A percentile compares a stretch with the other conserved stretches of the same genome.
Conservation (phyloP, 2,113 vertebrate genomes). For the Eudyptes chrysolophus region DNA sequence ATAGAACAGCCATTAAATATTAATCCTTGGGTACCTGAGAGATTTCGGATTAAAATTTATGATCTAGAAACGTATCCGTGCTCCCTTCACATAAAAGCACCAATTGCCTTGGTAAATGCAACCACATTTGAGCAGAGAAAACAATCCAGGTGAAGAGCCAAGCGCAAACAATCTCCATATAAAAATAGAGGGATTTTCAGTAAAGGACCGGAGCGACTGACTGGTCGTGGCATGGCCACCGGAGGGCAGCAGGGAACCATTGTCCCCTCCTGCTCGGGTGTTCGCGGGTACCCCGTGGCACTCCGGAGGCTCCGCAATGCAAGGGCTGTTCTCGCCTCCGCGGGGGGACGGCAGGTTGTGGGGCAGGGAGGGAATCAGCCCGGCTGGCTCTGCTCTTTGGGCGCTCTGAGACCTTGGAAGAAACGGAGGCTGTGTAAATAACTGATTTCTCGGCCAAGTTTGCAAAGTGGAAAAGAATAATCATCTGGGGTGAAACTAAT, state of each 20-base stretch:
- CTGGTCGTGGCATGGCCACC: not conserved
- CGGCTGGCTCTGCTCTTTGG: not conserved
- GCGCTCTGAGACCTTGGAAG: not conserved
- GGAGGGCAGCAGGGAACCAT: conserved; percentile 27
- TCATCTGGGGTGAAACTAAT: not conserved
- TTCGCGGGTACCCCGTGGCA: rapidly evolving
- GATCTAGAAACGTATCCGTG: not conserved
- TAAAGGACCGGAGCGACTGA: rapidly evolving
- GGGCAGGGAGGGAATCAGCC: not conserved
- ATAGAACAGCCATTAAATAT: conserved; percentile 47
- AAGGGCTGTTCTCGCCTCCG: not conserved
- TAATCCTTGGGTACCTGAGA: conserved; percentile 27
- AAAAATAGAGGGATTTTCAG: not conserved
- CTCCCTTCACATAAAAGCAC: not conserved
- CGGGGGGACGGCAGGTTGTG: no score
- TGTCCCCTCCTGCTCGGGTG: not conserved
- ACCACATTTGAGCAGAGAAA: not conserved
- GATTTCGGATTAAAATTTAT: conserved; percentile 42
- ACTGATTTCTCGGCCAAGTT: not conserved
- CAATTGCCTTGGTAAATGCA: not conserved
- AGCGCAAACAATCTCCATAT: rapidly evolving
- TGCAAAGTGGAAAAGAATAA: not conserved
- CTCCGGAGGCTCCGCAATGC: rapidly evolving
- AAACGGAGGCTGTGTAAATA: not conserved
- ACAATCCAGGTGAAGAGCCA: not conserved